These are phyloP conservation scores for Onchidella celtica DNA, from an alignment of 2,888 invertebrate genomes.

Conservation along the genomic window DNA sequence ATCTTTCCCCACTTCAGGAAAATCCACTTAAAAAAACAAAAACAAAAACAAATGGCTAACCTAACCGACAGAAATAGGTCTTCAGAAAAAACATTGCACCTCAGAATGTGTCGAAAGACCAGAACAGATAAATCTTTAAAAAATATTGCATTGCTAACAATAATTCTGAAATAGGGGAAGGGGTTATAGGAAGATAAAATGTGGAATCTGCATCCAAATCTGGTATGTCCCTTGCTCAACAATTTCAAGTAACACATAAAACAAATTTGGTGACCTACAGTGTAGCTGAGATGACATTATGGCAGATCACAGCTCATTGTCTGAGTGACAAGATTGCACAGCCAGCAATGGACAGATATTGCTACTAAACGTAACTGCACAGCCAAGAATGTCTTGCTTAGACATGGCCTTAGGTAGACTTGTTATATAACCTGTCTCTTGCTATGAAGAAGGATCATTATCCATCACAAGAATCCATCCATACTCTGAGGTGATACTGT, in stretches of 20 bases:
- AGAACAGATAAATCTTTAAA: too few relatives aligned
- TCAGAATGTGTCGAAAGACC: too few relatives aligned
- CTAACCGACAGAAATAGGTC: not conserved
- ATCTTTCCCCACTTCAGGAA: not conserved
- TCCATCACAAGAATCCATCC: not conserved
- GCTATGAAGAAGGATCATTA: not conserved
- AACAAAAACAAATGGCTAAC: not conserved
- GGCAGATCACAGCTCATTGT: constrained; percentile 47
- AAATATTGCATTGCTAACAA: too few relatives aligned
- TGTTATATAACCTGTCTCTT: not conserved
- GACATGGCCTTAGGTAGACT: too few relatives aligned
- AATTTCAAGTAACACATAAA: too few relatives aligned
- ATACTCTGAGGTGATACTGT: not conserved
- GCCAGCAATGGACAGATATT: constrained; percentile 29
- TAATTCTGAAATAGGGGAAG: too few relatives aligned
- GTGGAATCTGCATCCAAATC: too few relatives aligned
- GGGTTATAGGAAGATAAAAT: too few relatives aligned
- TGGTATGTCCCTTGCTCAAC: too few relatives aligned
- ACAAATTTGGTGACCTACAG: not conserved
- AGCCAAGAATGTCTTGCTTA: too few relatives aligned
- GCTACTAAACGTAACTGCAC: too few relatives aligned
- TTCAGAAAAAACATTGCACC: too few relatives aligned
- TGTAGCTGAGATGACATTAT: constrained; percentile 1
- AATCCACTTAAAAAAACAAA: not conserved
- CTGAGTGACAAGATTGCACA: constrained; percentile 47